Evolutionary conservation across 2,888 invertebrate species (phyloP).

Genomic region (Drosophila mayaguana): DNA sequence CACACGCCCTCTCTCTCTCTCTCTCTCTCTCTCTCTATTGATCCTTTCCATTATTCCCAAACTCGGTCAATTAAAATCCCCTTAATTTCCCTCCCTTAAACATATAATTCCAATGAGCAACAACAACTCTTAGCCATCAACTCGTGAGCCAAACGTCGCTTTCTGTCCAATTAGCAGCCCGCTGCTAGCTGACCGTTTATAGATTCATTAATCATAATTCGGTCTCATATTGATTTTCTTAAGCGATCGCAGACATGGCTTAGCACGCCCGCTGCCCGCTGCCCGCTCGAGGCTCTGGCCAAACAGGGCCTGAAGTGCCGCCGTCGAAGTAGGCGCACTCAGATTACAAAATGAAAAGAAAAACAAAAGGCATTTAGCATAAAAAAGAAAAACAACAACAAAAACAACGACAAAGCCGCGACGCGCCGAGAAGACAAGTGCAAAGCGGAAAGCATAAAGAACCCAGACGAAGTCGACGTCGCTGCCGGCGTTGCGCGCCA

Average conservation of each 20-base stretch:
- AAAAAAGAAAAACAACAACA: slow-evolving; percentile 32
- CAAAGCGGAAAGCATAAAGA: slow-evolving; percentile 72
- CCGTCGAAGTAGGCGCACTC: slow-evolving; percentile 22
- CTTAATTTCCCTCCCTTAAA: neutral
- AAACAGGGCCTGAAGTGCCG: neutral
- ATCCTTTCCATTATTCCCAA: neutral
- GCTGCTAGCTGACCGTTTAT: slow-evolving; percentile 26
- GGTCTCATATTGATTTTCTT: slow-evolving; percentile 35
- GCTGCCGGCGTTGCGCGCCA: slow-evolving; percentile 55
- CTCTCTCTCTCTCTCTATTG: neutral
- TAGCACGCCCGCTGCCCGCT: neutral
- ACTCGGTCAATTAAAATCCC: neutral
- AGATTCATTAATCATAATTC: slow-evolving; percentile 56
- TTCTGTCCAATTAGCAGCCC: slow-evolving; percentile 40
- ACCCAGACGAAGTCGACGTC: slow-evolving; percentile 53
- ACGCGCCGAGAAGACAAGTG: slow-evolving; percentile 73
- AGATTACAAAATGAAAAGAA: slow-evolving; percentile 38
- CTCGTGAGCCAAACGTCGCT: slow-evolving; percentile 20
- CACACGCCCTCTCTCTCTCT: too few species aligned
- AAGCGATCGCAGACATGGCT: slow-evolving; percentile 41
- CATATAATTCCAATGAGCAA: slow-evolving; percentile 3
- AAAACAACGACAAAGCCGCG: slow-evolving; percentile 12
- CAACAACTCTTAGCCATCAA: slow-evolving; percentile 5
- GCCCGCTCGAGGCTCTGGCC: neutral
- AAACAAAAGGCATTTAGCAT: slow-evolving; percentile 77